Percentiles rank a stretch among this genome's conserved stretches.
These are phyloP conservation scores for Cynopterus sphinx DNA, from an alignment of 2,797 vertebrate genomes.

Conservation along the genomic window DNA sequence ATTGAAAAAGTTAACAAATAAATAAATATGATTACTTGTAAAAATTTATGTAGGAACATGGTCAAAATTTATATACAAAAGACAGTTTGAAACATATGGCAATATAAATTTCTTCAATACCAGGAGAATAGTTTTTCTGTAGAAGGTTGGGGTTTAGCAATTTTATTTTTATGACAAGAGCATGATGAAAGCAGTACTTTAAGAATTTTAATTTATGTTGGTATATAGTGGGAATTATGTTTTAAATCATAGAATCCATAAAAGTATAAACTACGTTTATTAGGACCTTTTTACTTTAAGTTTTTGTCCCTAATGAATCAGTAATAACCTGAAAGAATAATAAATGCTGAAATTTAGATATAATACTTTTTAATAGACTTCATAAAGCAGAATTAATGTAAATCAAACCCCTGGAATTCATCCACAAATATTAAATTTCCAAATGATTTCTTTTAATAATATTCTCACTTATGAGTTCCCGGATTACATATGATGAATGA, in stretches of 20 bases:
- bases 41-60: background rate
- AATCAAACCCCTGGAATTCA: background rate
- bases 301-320: background rate
- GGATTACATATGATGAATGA: background rate
- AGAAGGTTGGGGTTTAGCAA: background rate
- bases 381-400: background rate
- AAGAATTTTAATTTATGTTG: background rate
- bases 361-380: background rate
- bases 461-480: background rate
- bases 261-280: background rate
- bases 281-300: background rate
- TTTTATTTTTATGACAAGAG: background rate
- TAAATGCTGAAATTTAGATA: background rate
- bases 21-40: background rate
- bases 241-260: background rate
- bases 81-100: background rate
- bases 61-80: background rate
- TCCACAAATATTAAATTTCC: background rate
- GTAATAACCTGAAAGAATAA: background rate
- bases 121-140: background rate
- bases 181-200: background rate
- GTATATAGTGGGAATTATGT: background rate
- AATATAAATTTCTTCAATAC: constrained; percentile 17
- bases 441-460: constrained; percentile 17
- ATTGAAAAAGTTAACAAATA: background rate